These are phyloP conservation scores for Listronotus bonariensis DNA, from an alignment of 1,140 invertebrate species.

Conservation along the genomic window DNA sequence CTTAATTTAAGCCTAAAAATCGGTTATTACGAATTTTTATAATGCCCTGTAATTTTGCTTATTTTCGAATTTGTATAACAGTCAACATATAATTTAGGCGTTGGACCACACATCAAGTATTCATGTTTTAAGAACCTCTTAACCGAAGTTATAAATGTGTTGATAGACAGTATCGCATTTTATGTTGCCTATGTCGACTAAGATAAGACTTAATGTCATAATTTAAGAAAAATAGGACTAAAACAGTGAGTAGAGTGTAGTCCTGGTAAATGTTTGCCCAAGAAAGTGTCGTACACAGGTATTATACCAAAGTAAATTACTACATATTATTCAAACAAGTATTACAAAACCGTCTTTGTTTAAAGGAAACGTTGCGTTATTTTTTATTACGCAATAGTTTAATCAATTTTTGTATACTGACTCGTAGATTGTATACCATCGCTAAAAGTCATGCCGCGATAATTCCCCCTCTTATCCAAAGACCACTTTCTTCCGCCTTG, in stretches of 20 bases:
- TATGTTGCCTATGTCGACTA: background rate
- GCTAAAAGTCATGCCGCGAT: too few species aligned
- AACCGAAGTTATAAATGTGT: slow-evolving; percentile 4
- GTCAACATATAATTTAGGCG: background rate
- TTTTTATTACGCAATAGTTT: background rate
- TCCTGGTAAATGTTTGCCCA: too few species aligned
- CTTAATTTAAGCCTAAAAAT: slow-evolving; percentile 22
- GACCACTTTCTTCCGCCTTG: too few species aligned
- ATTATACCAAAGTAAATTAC: background rate
- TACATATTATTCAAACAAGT: background rate
- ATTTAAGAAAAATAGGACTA: background rate
- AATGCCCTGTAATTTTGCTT: slow-evolving; percentile 24
- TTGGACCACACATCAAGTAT: slow-evolving; percentile 11
- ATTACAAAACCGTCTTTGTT: slow-evolving; percentile 3
- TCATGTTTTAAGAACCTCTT: background rate
- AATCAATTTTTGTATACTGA: too few species aligned
- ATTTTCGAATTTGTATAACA: slow-evolving; percentile 13
- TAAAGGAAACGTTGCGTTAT: slow-evolving; percentile 6
- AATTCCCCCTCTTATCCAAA: too few species aligned
- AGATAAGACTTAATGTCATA: background rate
- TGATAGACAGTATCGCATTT: slow-evolving; percentile 7
- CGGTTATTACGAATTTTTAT: slow-evolving; percentile 22
- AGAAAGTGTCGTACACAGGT: background rate
- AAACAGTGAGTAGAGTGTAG: too few species aligned
- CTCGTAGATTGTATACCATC: too few species aligned